These are phyloP conservation scores for Rhabdomys dilectus DNA, from an alignment of 2,113 vertebrate species.

Conservation along the genomic window DNA sequence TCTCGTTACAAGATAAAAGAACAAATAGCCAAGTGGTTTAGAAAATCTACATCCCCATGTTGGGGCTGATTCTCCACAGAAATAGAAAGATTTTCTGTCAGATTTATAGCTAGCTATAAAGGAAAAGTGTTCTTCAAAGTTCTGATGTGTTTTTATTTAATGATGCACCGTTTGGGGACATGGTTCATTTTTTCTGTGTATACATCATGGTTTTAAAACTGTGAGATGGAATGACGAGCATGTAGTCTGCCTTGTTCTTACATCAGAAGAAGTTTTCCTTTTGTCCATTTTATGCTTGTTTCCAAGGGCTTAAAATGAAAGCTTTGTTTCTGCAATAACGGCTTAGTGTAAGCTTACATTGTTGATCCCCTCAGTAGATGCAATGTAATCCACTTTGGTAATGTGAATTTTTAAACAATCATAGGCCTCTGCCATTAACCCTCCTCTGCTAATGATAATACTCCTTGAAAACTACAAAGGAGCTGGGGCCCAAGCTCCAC, in stretches of 20 bases:
- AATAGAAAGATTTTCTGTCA: slow-evolving; percentile 27
- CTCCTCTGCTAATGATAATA: slow-evolving; percentile 89
- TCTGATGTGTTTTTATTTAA: slow-evolving; percentile 83
- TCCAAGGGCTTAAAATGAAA: slow-evolving; percentile 93
- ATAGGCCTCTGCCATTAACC: slow-evolving; percentile 90
- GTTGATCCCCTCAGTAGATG: slow-evolving; percentile 93
- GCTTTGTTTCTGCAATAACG: slow-evolving; percentile 93
- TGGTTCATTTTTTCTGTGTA: slow-evolving; percentile 84
- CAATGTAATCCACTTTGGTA: slow-evolving; percentile 93
- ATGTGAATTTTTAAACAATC: slow-evolving; percentile 94
- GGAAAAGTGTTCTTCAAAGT: slow-evolving; percentile 76
- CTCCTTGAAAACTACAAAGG: slow-evolving; percentile 85
- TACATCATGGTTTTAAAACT: slow-evolving; percentile 85
- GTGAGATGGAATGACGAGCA: slow-evolving; percentile 89
- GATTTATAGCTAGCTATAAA: background rate
- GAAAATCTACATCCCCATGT: slow-evolving; percentile 6
- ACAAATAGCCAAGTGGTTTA: background rate
- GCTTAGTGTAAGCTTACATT: slow-evolving; percentile 92
- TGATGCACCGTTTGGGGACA: slow-evolving; percentile 83
- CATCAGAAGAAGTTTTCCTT: slow-evolving; percentile 93
- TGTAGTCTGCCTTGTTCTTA: slow-evolving; percentile 91
- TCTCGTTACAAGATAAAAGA: slow-evolving; percentile 46
- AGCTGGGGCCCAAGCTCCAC: slow-evolving; percentile 80
- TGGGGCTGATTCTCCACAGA: slow-evolving; percentile 6
- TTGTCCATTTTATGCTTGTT: slow-evolving; percentile 93